Conservation (phyloP, 1,140 invertebrate species). For the Pristionchus pacificus region DNA sequence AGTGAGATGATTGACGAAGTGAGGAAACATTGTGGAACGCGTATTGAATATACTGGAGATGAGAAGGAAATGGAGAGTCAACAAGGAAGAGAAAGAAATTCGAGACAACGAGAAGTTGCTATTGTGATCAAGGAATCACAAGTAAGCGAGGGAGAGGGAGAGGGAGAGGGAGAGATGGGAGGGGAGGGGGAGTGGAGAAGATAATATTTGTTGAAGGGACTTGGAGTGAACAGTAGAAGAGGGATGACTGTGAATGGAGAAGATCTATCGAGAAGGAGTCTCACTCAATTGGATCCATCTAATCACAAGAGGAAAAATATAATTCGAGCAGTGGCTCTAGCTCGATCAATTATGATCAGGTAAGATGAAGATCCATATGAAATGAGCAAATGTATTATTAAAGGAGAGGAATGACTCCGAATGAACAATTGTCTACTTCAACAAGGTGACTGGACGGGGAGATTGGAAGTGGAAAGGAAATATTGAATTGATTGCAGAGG, state of each 20-base stretch:
- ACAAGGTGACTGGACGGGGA: neutral
- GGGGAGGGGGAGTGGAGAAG: neutral
- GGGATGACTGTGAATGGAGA: conserved; percentile 13
- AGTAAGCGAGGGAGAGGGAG: neutral
- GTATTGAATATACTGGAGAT: neutral
- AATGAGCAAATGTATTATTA: too few species aligned
- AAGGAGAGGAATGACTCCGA: neutral
- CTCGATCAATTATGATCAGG: too few species aligned
- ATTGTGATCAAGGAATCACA: conserved; percentile 29
- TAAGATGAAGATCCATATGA: too few species aligned
- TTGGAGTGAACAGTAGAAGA: conserved; percentile 21
- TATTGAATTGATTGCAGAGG: neutral
- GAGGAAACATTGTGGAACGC: neutral
- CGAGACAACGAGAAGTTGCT: conserved; percentile 18
- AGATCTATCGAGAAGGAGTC: neutral
- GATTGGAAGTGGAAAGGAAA: neutral
- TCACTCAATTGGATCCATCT: neutral
- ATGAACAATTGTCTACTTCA: neutral
- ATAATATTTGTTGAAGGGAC: too few species aligned
- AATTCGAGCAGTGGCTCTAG: too few species aligned
- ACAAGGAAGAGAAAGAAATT: conserved; percentile 27
- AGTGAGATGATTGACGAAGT: neutral
- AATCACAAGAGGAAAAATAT: neutral
- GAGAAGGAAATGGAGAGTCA: conserved; percentile 15
- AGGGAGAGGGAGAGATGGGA: neutral